Evolutionary conservation across 2,888 invertebrate species (phyloP).

Genomic region (Lepetodrilus schrolli): DNA sequence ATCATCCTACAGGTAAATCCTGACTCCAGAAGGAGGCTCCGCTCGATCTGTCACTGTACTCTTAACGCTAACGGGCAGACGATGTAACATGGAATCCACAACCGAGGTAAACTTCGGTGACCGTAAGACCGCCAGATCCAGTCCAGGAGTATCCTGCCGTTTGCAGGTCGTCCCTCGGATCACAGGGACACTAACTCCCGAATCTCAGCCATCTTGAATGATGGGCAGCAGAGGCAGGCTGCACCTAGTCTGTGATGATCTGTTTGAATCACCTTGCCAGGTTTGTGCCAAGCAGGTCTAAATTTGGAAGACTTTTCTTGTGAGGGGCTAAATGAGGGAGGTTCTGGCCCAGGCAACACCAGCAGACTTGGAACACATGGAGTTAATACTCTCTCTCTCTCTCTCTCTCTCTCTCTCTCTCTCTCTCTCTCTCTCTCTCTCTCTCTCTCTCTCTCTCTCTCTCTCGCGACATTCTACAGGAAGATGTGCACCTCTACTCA

Average conservation of each 20-base stretch:
- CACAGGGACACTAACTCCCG: background rate
- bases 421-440: too few relatives aligned
- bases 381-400: background rate
- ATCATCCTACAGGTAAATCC: background rate
- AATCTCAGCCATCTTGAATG: background rate
- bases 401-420: too few relatives aligned
- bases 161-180: background rate
- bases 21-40: background rate
- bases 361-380: background rate
- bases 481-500: too few relatives aligned
- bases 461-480: too few relatives aligned
- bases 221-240: background rate
- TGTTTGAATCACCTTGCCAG: slow-evolving; percentile 18
- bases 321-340: slow-evolving; percentile 3
- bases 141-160: background rate
- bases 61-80: too few relatives aligned
- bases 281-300: slow-evolving; percentile 3
- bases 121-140: too few relatives aligned
- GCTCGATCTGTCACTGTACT: background rate
- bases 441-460: too few relatives aligned
- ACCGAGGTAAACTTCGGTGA: too few relatives aligned
- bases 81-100: too few relatives aligned
- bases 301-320: slow-evolving; percentile 12
- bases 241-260: background rate
- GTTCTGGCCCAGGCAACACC: background rate